Base-by-base conservation (phyloP, 2,113 vertebrate species). In the Myrmecophaga tridactyla region DNA sequence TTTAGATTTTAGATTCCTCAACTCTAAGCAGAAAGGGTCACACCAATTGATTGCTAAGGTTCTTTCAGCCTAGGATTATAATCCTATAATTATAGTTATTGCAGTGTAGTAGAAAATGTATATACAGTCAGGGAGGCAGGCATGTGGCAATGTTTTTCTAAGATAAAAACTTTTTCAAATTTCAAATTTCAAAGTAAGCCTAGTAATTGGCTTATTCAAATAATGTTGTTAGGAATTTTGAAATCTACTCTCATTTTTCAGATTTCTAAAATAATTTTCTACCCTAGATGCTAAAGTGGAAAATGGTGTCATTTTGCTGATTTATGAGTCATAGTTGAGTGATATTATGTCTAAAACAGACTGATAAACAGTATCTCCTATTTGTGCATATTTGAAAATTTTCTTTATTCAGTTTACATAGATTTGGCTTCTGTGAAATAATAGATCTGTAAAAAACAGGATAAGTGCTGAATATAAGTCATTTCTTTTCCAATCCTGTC, bases 221-320 rank as follows among this genome's bases (percentile, higher is more conserved):
- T 89, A 53, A 56, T 21, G 21, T 69, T 82, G 29, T 46, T 53
- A 70, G 14, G 29, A 23, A 94, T 93, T 93, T 89, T 70, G 27
- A 7, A 94, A 87, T 86, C 75, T 89, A 60, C n/a, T 84, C 4
- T 58, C 67, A 69, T 36, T 76, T 95, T 94, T 91, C 8, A 67
- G 48, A 51, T 92, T 93, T 94, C 43, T 89, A 92, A 94, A 91
- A 84, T 82, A 81, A 76, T 86, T 65, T 88, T 96, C 73, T 92
- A 36, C 48, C n/a, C 41, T 58, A 80, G 23, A 70, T 80, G n/a
- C 48, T 70, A 43, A 41, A 92, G 62, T 81, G 46, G 62, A 92
- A 93, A 91, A 27, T 48, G 69, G 92, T 96, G n/a, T 87, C 56
- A 89, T 86, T 94, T 93, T 81, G 23, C 8, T 1, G 4, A 39